phyloP scores from a whole-genome alignment of 35 echinoderm and acorn worm genomes.

The Apostichopus parvimensis region DNA sequence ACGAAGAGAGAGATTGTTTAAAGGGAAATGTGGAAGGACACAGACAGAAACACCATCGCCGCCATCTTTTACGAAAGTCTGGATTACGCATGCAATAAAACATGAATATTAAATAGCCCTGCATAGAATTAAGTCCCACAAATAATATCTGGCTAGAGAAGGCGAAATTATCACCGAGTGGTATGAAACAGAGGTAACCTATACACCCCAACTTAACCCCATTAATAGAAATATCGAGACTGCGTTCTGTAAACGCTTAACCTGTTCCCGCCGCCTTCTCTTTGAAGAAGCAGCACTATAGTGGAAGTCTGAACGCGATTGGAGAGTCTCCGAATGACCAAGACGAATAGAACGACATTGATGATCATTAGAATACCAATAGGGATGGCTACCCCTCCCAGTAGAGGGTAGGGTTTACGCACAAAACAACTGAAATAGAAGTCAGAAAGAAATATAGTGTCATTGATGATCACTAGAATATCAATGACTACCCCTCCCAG shows the following conservation, averaged over 20 bases:
- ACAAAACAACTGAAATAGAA: constrained; percentile 28
- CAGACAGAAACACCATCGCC: constrained; percentile 42
- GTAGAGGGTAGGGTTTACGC: background rate
- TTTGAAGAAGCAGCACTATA: background rate
- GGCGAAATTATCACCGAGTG: background rate
- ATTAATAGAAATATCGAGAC: constrained; percentile 43
- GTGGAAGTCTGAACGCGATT: background rate
- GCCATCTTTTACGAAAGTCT: constrained; percentile 37
- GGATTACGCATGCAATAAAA: constrained; percentile 56
- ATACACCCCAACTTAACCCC: constrained; percentile 50
- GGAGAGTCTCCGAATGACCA: constrained; percentile 19
- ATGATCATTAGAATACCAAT: constrained; percentile 7
- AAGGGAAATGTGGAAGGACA: constrained; percentile 12
- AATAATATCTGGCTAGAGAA: constrained; percentile 40
- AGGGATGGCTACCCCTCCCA: constrained; percentile 18
- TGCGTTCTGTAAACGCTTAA: constrained; percentile 37
- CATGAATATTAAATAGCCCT: constrained; percentile 54
- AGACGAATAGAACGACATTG: constrained; percentile 14
- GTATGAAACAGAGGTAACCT: constrained; percentile 44
- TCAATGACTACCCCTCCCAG: constrained; percentile 11
- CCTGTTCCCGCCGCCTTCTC: background rate
- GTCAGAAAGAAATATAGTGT: background rate
- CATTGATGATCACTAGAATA: background rate
- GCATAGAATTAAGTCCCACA: constrained; percentile 46
- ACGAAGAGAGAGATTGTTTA: background rate